Evolutionary conservation across 2,888 invertebrate species (phyloP).

Genomic region (Sclerodermus sp.): DNA sequence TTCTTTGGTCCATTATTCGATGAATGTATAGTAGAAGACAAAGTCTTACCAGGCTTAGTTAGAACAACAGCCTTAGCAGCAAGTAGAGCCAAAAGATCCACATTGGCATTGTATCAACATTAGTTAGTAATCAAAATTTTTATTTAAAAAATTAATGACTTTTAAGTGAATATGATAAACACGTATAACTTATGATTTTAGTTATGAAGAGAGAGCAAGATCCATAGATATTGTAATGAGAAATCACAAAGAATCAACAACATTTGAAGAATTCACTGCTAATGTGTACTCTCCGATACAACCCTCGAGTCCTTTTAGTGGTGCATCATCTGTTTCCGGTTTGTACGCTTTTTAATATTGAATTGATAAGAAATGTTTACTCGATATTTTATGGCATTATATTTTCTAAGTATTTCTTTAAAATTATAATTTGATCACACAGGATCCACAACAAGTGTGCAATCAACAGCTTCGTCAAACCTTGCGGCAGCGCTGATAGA

Average conservation of each 20-base stretch:
- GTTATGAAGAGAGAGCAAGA: slow-evolving; percentile 88
- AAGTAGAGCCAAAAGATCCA: slow-evolving; percentile 86
- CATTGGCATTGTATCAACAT: slow-evolving; percentile 87
- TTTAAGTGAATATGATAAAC: not conserved
- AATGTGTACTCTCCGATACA: slow-evolving; percentile 72
- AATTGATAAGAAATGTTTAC: slow-evolving; percentile 1
- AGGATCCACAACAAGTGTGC: slow-evolving; percentile 55
- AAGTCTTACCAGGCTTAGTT: slow-evolving; percentile 80
- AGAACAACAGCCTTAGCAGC: slow-evolving; percentile 89
- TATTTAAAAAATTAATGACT: not conserved
- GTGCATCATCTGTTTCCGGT: slow-evolving; percentile 53
- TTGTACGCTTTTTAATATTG: slow-evolving; percentile 14
- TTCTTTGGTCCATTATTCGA: slow-evolving; percentile 95
- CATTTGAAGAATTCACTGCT: slow-evolving; percentile 86
- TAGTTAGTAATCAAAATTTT: slow-evolving; percentile 65
- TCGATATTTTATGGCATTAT: not conserved
- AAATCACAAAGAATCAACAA: slow-evolving; percentile 82
- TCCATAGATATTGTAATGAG: slow-evolving; percentile 82
- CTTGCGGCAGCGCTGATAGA: slow-evolving; percentile 65
- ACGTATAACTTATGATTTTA: slow-evolving; percentile 51
- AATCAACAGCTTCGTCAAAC: slow-evolving; percentile 60
- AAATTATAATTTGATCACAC: not conserved
- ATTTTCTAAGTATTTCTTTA: not conserved
- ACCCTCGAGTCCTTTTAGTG: slow-evolving; percentile 60
- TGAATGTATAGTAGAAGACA: slow-evolving; percentile 79